phyloP scores from a whole-genome alignment of 2,888 invertebrate species.

The Conchocele bisecta region DNA sequence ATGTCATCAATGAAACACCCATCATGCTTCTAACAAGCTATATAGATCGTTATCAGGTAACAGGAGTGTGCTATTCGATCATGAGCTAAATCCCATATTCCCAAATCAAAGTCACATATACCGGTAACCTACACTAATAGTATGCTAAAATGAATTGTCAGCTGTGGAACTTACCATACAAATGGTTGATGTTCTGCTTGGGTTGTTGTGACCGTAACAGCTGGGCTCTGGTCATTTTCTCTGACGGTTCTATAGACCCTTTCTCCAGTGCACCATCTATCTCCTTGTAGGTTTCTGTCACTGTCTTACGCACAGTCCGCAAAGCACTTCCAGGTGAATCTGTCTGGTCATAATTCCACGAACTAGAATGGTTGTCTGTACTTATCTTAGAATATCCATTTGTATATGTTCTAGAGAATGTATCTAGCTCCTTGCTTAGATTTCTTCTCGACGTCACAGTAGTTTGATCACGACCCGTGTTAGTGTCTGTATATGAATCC shows the following conservation, averaged over 20 bases:
- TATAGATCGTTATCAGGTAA: too few species aligned
- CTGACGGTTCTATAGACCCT: conserved; percentile 55
- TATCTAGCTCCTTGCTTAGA: conserved; percentile 25
- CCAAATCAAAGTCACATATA: too few species aligned
- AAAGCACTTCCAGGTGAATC: conserved; percentile 20
- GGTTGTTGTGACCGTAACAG: conserved; percentile 3
- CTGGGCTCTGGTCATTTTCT: conserved; percentile 26
- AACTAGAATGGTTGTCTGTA: neutral
- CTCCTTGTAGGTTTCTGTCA: conserved; percentile 43
- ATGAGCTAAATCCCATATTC: too few species aligned
- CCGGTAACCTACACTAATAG: too few species aligned
- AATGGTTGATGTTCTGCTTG: conserved; percentile 41
- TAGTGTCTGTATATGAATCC: neutral
- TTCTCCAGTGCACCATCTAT: conserved; percentile 49
- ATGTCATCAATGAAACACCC: too few species aligned
- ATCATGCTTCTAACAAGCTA: too few species aligned
- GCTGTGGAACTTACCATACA: conserved; percentile 61
- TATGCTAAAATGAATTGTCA: too few species aligned
- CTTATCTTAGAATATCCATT: neutral
- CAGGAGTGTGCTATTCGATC: too few species aligned
- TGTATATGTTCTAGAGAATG: neutral
- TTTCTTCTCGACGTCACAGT: conserved; percentile 30
- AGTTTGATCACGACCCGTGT: conserved; percentile 4
- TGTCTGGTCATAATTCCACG: conserved; percentile 1
- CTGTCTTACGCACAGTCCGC: conserved; percentile 38